Conservation (phyloP, 2,888 invertebrate genomes). For the Ectobius pallidus region DNA sequence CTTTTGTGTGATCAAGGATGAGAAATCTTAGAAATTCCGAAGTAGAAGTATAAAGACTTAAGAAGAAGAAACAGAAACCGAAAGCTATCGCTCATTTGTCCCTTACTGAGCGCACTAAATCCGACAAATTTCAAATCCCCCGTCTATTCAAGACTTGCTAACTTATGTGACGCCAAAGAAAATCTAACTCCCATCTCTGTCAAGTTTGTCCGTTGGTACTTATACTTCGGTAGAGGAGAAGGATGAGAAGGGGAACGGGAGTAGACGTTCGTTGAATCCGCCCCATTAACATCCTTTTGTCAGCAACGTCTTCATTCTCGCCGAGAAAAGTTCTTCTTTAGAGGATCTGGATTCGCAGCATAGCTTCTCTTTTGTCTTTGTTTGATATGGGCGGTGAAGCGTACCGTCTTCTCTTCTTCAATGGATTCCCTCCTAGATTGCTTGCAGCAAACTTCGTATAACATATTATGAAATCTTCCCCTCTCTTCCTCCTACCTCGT, state of each 20-base stretch:
- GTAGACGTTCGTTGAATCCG: slow-evolving; percentile 26
- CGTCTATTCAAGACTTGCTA: slow-evolving; percentile 4
- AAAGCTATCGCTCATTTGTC: slow-evolving; percentile 5
- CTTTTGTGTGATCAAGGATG: no score
- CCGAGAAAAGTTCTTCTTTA: neutral
- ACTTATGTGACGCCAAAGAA: slow-evolving; percentile 14
- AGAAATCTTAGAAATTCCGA: no score
- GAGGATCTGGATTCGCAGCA: neutral
- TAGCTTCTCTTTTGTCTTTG: slow-evolving; percentile 31
- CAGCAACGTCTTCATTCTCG: slow-evolving; percentile 21
- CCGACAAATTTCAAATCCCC: slow-evolving; percentile 4
- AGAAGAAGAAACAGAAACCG: neutral
- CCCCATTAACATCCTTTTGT: slow-evolving; percentile 32
- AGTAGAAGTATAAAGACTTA: no score
- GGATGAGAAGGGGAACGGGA: neutral
- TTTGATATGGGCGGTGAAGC: slow-evolving; percentile 26
- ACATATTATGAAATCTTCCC: neutral
- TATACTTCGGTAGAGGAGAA: neutral
- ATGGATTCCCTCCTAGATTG: slow-evolving; percentile 1
- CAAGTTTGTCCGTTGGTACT: slow-evolving; percentile 24
- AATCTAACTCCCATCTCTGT: neutral
- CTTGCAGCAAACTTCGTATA: neutral
- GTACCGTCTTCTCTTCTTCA: neutral
- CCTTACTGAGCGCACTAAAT: neutral
- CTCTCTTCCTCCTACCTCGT: neutral